Evolutionary conservation across 1,140 invertebrate genomes (phyloP).

Genomic region (Pinna nobilis): DNA sequence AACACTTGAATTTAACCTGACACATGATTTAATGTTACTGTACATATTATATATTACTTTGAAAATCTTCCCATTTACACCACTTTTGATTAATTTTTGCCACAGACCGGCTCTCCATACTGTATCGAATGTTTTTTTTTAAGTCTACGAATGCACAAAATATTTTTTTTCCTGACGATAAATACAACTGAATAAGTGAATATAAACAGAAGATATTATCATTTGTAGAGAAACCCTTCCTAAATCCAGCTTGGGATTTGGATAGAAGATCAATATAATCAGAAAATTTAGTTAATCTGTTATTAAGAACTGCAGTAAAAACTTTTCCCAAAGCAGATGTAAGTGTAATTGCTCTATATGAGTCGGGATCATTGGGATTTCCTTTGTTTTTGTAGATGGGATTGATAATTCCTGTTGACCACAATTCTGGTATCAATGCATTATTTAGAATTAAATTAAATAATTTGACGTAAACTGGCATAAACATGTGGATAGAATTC

Average conservation of each 20-base stretch:
- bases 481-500: slow-evolving; percentile 10
- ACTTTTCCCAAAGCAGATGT: slow-evolving; percentile 32
- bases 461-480: slow-evolving; percentile 29
- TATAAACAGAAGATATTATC: slow-evolving; percentile 41
- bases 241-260: slow-evolving; percentile 43
- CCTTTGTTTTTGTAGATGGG: slow-evolving; percentile 43
- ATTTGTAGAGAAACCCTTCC: slow-evolving; percentile 23
- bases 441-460: slow-evolving; percentile 30
- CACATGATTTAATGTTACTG: too few species aligned
- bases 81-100: too few species aligned
- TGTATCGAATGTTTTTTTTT: slow-evolving; percentile 16
- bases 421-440: slow-evolving; percentile 17
- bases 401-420: slow-evolving; percentile 13
- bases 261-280: slow-evolving; percentile 22
- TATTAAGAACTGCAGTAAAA: slow-evolving; percentile 29
- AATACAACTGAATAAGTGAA: too few species aligned
- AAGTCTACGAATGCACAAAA: slow-evolving; percentile 23
- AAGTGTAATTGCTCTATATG: slow-evolving; percentile 35
- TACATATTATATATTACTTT: too few species aligned
- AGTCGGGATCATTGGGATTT: slow-evolving; percentile 13
- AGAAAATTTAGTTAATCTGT: slow-evolving; percentile 12
- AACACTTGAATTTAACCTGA: too few species aligned
- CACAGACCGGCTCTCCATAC: slow-evolving; percentile 8
- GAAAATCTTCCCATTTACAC: too few species aligned
- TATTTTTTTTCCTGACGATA: slow-evolving; percentile 10